Base-by-base conservation (phyloP, 2,113 vertebrate species). In the Panthera tigris region DNA sequence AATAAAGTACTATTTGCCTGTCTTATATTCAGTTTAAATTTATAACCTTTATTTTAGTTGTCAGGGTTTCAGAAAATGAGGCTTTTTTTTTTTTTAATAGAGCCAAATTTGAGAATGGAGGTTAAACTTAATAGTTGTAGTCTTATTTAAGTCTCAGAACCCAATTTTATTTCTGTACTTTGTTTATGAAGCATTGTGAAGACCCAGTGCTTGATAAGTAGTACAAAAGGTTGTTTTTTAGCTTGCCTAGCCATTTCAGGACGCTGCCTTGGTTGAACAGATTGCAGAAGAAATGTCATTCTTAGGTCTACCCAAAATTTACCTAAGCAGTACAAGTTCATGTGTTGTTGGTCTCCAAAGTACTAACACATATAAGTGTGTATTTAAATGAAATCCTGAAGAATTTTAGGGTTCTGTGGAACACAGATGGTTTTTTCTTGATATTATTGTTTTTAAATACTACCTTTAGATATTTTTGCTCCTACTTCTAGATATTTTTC, bases 121-220 rank as follows among this genome's bases (percentile, higher is more conserved):
- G 8, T 61, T 80, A 89, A 85, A 18, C 39, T 52, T 71, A 39
- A 63, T 79, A 52, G 55, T 82, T 65, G 36, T 15, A 65, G 11
- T 90, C 36, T 83, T 91, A 16, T 73, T 89, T 92, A 23, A 79
- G 79, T 65, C 90, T 95, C 61, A 85, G 21, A 89, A 85, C 81
- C 36, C 18, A 82, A 31, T 82, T 94, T 57, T 74, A 71, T 80
- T 89, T 92, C 36, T 89, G 50, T 84, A 39, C 68, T 89, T 94
- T 89, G 8, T 85, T 81, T 66, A 16, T 90, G 65, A 86, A 95
- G 5, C 86, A 16, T 89, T 93, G 7, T 78, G 29, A 69, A n/a
- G 36, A 61, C 41, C 29, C 39, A 73, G 36, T 89, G 74, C 16
- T 73, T 86, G 85, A 86, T 27, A 91, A 95, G 36, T 80, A 91